Conservation (phyloP, 2,797 vertebrate genomes). For the Erpetoichthys calabaricus region DNA sequence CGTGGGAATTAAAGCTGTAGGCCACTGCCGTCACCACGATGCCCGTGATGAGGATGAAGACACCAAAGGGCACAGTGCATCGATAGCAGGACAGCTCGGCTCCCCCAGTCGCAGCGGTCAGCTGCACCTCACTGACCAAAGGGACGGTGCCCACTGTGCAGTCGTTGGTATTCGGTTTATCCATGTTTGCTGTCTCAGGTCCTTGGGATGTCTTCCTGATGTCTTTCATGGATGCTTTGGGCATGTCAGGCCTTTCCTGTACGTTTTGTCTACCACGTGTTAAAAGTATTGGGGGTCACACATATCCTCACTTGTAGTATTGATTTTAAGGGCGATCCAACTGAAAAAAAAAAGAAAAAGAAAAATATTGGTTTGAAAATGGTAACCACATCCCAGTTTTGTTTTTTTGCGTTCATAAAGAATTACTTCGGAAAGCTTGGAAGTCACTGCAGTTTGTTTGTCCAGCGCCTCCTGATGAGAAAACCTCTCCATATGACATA, state of each 20-base stretch:
- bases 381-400: no score
- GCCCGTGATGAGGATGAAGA: constrained; percentile 73
- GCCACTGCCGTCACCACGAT: constrained; percentile 69
- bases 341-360: no score
- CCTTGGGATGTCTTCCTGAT: constrained; percentile 49
- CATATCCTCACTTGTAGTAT: no score
- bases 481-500: no score
- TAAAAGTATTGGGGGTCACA: no score
- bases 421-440: no score
- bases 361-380: no score
- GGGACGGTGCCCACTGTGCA: constrained; percentile 42
- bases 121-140: constrained; percentile 61
- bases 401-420: no score
- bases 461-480: no score
- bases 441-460: no score
- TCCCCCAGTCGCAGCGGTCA: constrained; percentile 71
- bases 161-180: constrained; percentile 57
- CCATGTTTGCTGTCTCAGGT: constrained; percentile 30
- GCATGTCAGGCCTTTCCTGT: constrained; percentile 39
- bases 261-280: no score
- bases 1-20: constrained; percentile 78
- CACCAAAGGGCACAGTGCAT: constrained; percentile 68
- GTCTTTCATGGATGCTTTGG: constrained; percentile 63
- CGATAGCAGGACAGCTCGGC: constrained; percentile 77
- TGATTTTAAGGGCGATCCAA: no score